These are phyloP conservation scores for Agrotis ipsilon DNA, from an alignment of 2,888 invertebrate species.

Conservation along the genomic window DNA sequence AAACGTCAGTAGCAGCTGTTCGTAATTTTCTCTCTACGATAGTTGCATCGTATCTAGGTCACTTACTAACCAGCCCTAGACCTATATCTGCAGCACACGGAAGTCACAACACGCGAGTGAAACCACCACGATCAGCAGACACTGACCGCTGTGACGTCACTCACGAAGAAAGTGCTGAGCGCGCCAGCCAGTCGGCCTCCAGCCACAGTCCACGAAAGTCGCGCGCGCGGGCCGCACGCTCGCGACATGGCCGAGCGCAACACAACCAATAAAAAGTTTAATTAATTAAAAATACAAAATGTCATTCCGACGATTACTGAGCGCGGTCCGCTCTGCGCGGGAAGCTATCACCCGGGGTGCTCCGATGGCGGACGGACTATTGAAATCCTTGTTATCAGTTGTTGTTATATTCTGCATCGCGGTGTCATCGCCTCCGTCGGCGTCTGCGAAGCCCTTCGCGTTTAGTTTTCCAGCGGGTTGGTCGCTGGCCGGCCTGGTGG, in stretches of 20 bases:
- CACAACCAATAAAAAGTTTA: slow-evolving; percentile 55
- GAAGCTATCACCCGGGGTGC: slow-evolving; percentile 83
- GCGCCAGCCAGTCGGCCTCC: slow-evolving; percentile 38
- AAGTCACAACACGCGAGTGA: slow-evolving; percentile 68
- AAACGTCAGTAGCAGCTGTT: slow-evolving; percentile 8
- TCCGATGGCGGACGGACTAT: slow-evolving; percentile 83
- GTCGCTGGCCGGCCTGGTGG: slow-evolving; percentile 87
- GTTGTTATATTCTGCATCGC: slow-evolving; percentile 86
- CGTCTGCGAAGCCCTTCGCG: slow-evolving; percentile 87
- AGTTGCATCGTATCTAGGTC: slow-evolving; percentile 33
- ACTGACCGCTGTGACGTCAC: slow-evolving; percentile 76
- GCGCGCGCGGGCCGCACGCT: slow-evolving; percentile 75
- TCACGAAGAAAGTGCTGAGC: slow-evolving; percentile 67
- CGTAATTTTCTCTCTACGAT: slow-evolving; percentile 1
- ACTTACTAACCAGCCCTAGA: slow-evolving; percentile 57
- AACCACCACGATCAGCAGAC: slow-evolving; percentile 66
- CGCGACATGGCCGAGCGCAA: slow-evolving; percentile 69
- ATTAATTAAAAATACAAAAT: slow-evolving; percentile 70
- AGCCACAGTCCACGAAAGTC: slow-evolving; percentile 74
- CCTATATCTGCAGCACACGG: slow-evolving; percentile 65
- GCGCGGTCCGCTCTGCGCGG: slow-evolving; percentile 85
- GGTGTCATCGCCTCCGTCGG: slow-evolving; percentile 85
- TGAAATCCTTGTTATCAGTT: slow-evolving; percentile 85
- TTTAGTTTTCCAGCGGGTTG: slow-evolving; percentile 88
- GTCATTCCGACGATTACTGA: slow-evolving; percentile 84